Conservation (phyloP, 2,797 vertebrate genomes). For the Champsocephalus gunnari region DNA sequence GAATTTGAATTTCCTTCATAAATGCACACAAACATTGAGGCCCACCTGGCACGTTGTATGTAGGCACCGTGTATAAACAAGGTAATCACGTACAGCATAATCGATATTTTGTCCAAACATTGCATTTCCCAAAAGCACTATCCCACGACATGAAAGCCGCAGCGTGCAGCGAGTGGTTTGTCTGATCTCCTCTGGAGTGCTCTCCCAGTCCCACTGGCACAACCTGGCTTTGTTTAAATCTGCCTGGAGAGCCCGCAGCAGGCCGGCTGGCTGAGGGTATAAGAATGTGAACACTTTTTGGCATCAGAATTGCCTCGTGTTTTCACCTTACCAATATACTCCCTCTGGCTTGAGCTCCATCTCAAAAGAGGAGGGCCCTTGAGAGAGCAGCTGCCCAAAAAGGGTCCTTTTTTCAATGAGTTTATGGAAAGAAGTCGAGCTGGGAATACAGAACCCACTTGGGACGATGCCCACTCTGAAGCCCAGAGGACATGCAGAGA, state of each 20-base stretch:
- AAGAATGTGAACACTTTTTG: constrained; percentile 54
- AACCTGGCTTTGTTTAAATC: constrained; percentile 63
- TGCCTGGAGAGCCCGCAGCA: constrained; percentile 43
- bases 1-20: constrained; percentile 6
- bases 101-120: constrained; percentile 32
- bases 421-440: constrained; percentile 52
- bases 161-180: constrained; percentile 32
- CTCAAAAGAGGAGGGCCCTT: constrained; percentile 67
- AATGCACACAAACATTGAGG: constrained; percentile 19
- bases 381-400: constrained; percentile 67
- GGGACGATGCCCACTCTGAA: constrained; percentile 43
- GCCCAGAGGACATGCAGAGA: constrained; percentile 19
- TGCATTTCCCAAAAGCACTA: constrained; percentile 8
- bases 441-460: constrained; percentile 49
- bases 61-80: background rate
- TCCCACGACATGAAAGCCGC: constrained; percentile 54
- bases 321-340: constrained; percentile 63
- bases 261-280: constrained; percentile 46
- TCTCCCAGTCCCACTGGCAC: constrained; percentile 53
- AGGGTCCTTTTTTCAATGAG: constrained; percentile 44
- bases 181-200: constrained; percentile 59
- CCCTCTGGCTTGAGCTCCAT: constrained; percentile 69
- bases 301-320: constrained; percentile 48
- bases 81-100: constrained; percentile 28
- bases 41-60: constrained; percentile 7